A percentile compares a stretch with the other conserved stretches of the same genome.
These are phyloP conservation scores for Bos javanicus DNA, from an alignment of 2,113 vertebrate genomes.

Conservation along the genomic window DNA sequence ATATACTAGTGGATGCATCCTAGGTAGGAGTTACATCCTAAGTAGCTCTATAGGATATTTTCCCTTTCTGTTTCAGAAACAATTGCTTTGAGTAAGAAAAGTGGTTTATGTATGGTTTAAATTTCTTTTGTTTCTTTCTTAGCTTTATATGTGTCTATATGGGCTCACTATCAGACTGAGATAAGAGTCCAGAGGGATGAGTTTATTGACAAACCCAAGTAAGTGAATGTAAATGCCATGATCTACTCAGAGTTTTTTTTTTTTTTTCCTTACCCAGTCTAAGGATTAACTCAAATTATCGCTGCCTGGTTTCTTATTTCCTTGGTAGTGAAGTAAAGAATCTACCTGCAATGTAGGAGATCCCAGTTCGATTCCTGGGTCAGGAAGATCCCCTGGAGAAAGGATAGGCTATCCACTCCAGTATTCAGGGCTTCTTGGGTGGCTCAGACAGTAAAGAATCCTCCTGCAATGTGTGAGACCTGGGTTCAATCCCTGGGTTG, in stretches of 20 bases:
- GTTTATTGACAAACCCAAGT: neutral
- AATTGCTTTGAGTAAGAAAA: neutral
- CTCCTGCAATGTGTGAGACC: neutral
- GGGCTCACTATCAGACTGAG: neutral
- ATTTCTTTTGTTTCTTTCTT: neutral
- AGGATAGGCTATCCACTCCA: neutral
- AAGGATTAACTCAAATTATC: neutral
- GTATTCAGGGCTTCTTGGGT: neutral
- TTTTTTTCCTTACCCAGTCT: neutral
- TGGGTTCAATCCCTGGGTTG: neutral
- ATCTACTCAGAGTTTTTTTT: neutral
- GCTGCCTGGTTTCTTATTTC: neutral
- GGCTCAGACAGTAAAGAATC: neutral
- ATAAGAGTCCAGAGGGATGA: neutral
- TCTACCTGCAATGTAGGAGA: neutral
- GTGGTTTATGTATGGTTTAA: neutral
- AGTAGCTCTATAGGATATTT: neutral
- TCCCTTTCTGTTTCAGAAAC: neutral
- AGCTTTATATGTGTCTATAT: neutral
- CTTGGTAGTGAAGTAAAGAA: no score
- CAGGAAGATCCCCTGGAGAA: neutral
- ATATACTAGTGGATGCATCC: neutral
- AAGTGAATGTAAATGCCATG: neutral
- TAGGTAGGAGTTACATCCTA: neutral
- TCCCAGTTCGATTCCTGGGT: neutral